A percentile compares a stretch with the other conserved stretches of the same genome.
Conservation (phyloP, 2,888 invertebrate genomes). For the Blastobasis adustella region DNA sequence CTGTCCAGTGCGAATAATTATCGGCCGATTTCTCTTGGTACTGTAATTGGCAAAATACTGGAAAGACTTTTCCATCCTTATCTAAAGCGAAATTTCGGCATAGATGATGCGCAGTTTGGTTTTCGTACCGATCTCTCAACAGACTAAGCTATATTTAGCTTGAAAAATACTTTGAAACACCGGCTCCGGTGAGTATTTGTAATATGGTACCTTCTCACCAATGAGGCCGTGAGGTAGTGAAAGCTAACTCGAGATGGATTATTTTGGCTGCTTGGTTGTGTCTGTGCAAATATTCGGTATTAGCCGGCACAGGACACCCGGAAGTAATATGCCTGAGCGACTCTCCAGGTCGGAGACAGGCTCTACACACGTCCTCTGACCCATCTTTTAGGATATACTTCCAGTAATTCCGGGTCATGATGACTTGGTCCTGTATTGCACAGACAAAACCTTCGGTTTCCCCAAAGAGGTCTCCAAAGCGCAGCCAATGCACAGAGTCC, state of each 20-base stretch:
- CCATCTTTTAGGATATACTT: slow-evolving; percentile 5
- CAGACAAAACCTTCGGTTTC: no score
- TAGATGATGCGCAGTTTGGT: no score
- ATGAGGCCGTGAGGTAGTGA: slow-evolving; percentile 2
- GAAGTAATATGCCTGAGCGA: slow-evolving; percentile 7
- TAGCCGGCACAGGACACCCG: slow-evolving; percentile 3
- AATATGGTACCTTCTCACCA: background rate
- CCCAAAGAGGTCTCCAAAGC: no score
- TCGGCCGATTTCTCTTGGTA: no score
- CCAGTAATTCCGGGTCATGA: background rate
- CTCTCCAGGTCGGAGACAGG: slow-evolving; percentile 5
- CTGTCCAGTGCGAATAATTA: no score
- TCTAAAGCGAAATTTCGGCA: no score
- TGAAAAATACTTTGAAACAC: slow-evolving; percentile 4
- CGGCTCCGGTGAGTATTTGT: background rate
- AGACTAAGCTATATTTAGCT: no score
- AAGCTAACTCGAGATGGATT: slow-evolving; percentile 1
- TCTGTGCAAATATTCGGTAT: slow-evolving; percentile 3
- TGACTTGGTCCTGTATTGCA: background rate
- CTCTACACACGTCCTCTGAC: slow-evolving; percentile 4
- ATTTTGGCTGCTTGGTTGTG: slow-evolving; percentile 2
- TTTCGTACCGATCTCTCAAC: no score
- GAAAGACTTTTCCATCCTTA: no score
- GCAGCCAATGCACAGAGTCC: no score
- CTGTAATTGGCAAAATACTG: no score